phyloP scores from a whole-genome alignment of 2,113 vertebrate genomes.

The Choloepus hoffmanni region DNA sequence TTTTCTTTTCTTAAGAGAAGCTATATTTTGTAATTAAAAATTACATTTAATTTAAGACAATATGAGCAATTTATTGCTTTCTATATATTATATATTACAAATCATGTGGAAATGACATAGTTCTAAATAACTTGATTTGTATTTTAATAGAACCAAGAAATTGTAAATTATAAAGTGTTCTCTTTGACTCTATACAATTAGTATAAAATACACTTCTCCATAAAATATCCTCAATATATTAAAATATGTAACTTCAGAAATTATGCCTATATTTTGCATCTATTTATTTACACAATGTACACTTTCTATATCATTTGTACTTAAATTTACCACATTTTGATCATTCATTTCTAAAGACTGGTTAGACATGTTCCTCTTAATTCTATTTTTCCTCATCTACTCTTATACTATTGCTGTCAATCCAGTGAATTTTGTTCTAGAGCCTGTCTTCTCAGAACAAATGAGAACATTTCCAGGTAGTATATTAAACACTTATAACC shows the following conservation, averaged over 20 bases:
- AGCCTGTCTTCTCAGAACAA: background rate
- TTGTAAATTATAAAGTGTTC: background rate
- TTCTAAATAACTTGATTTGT: background rate
- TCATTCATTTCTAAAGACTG: background rate
- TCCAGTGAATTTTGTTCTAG: background rate
- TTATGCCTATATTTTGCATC: background rate
- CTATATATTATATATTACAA: background rate
- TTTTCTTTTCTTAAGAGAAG: background rate
- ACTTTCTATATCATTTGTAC: background rate
- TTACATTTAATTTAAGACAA: background rate
- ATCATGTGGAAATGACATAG: background rate
- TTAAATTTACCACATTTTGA: background rate
- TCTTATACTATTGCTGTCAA: background rate
- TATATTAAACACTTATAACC: background rate
- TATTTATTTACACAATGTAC: background rate
- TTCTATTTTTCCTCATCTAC: background rate
- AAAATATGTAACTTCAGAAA: background rate
- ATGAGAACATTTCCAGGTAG: background rate
- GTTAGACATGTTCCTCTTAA: background rate
- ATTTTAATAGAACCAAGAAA: background rate
- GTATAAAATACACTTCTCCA: background rate
- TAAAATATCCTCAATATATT: background rate
- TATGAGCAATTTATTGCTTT: background rate
- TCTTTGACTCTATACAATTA: background rate
- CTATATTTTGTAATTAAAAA: conserved; percentile 1